These are phyloP conservation scores for Stegastes partitus DNA, from an alignment of 2,113 vertebrate genomes.

Conservation along the genomic window DNA sequence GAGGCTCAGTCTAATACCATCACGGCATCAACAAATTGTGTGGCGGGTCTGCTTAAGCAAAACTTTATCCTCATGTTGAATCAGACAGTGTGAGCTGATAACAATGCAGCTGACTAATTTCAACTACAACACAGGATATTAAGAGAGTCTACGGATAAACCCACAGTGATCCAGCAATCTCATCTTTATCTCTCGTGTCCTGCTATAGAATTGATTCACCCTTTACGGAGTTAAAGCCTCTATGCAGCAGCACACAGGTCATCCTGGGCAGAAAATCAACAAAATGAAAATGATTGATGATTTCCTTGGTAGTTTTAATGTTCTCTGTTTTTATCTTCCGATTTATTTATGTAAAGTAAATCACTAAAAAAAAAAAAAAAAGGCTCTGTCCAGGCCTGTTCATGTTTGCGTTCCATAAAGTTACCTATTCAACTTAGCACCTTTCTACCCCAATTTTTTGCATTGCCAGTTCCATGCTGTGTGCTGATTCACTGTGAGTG, in stretches of 20 bases:
- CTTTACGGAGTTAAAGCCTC: conserved; percentile 14
- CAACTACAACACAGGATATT: conserved; percentile 48
- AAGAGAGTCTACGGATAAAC: conserved; percentile 38
- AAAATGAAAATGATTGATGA: not conserved
- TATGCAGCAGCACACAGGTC: conserved; percentile 8
- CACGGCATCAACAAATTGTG: conserved; percentile 1
- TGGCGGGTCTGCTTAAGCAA: conserved; percentile 19
- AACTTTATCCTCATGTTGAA: conserved; percentile 20
- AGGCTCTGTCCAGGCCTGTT: no score
- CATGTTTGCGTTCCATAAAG: not conserved
- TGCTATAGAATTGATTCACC: conserved; percentile 33
- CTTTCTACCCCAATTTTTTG: conserved; percentile 4
- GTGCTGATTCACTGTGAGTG: conserved; percentile 53
- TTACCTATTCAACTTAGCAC: not conserved
- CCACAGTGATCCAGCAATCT: conserved; percentile 15
- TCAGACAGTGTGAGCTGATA: conserved; percentile 1
- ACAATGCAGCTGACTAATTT: conserved; percentile 29
- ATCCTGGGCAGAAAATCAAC: conserved; percentile 1
- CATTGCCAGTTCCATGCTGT: conserved; percentile 12
- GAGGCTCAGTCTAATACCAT: conserved; percentile 23
- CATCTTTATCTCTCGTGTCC: not conserved
- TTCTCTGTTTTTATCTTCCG: not conserved
- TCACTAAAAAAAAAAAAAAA: not conserved
- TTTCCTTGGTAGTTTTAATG: not conserved
- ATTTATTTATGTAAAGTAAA: not conserved